Base-by-base conservation (phyloP, 2,797 vertebrate genomes). In the Megalops cyprinoides region DNA sequence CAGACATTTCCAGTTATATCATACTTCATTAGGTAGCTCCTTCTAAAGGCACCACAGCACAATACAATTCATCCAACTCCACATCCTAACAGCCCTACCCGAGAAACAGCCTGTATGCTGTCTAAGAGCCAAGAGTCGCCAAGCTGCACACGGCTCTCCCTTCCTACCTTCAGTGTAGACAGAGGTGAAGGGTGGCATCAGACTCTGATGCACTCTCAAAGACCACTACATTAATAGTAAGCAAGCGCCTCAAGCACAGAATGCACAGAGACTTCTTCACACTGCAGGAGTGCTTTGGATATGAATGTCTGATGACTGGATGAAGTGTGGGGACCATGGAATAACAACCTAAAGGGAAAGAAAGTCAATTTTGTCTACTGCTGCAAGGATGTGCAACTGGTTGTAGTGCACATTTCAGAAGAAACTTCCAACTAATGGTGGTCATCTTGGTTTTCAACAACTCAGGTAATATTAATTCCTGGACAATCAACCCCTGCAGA, bases 211-310 rank as follows among this genome's bases (percentile, higher is more conserved):
- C 82, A 76, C 88, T 91, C 91, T 91, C 91, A 93, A 89, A 92
- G 91, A 92, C 92, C 88, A 92, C 89, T 89, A 91, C 90, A 93
- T 92, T 92, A 94, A 94, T 93, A 93, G 90, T 92, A 90, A 93
- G 90, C 90, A 88, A 87, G 83, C 76, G 89, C 90, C 93, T 74
- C 84, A 85, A 93, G 92, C 89, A 55, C 86, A 80, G 86, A 87
- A 90, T 91, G 91, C 90, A 91, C 84, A 88, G 87, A 82, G 81
- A 87, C 76, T 80, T 89, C 91, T 89, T 86, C 86, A 86, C 88
- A 88, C 91, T 81, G 83, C 88, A 88, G 87, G 87, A 89, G 85
- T 85, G 87, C 89, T 86, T 91, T 87, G 89, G 60, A 90, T 81
- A 51, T 90, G 91, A 93, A 93, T 92, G 86, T 90, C 85, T 91